Evolutionary conservation across 2,797 vertebrate genomes (phyloP).

Genomic region (Salarias fasciatus): DNA sequence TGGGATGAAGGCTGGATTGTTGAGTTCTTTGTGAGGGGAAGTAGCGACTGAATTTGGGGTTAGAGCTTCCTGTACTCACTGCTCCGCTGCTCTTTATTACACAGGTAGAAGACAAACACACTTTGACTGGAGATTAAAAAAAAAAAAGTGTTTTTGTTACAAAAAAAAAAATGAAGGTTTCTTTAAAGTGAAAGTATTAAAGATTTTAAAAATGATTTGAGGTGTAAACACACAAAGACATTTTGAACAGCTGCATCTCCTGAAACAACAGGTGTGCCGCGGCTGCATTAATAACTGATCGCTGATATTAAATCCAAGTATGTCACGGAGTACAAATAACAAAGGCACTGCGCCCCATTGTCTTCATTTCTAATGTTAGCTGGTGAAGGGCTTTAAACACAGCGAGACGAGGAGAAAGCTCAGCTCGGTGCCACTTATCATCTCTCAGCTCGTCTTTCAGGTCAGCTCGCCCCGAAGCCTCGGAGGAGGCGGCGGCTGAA

Average conservation of each 20-base stretch:
- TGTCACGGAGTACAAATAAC: not conserved
- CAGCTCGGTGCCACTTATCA: slow-evolving; percentile 7
- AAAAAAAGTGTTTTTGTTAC: too few species aligned
- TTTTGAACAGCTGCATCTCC: too few species aligned
- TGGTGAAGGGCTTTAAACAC: not conserved
- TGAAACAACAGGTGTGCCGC: too few species aligned
- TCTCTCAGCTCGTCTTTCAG: slow-evolving; percentile 7
- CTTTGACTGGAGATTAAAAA: too few species aligned
- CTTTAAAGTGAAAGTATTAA: too few species aligned
- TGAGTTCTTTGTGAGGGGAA: slow-evolving; percentile 26
- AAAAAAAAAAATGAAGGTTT: too few species aligned
- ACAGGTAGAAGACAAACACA: too few species aligned
- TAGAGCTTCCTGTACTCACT: not conserved
- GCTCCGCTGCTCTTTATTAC: not conserved
- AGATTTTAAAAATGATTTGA: too few species aligned
- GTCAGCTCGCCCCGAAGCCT: slow-evolving; percentile 2
- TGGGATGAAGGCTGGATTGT: slow-evolving; percentile 1
- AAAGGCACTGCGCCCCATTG: too few species aligned
- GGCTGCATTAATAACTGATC: not conserved
- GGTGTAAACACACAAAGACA: too few species aligned
- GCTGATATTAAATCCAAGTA: not conserved
- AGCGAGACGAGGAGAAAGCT: not conserved
- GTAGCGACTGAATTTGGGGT: not conserved
- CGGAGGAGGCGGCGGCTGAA: not conserved
- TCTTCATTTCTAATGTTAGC: not conserved